Evolutionary conservation across 2,888 invertebrate genomes (phyloP), one percentile per base, ranked within the genome.

Genomic region (Lasiommata megera): DNA sequence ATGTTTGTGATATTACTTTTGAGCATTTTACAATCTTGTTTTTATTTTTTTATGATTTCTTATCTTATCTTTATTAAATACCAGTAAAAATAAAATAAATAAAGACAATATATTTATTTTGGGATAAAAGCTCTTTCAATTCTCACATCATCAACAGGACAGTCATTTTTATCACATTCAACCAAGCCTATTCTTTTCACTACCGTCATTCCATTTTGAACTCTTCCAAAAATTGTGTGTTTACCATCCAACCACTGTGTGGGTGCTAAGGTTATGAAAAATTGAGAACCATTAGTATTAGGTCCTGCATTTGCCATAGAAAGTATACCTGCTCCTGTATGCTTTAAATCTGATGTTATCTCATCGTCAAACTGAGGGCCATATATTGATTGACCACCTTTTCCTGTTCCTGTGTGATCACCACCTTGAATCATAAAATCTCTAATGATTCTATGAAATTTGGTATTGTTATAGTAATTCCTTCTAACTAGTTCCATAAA

Each of bases 241-340:
- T 99, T 99, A 9, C 97, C 96, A 90, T 99, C 99, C 36, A 99
- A 91, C 98, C 99, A 99, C 73, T 99, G 98, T 0, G 98, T 97
- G 0, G 99, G 98, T 0, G 96, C 98, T 60, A 99, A 85, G 0
- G 99, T 98, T 47, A 99, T 97, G 73, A 99, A 99, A 90, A 99
- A 99, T 81, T 99, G 99, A 29, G 98, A 98, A 1, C 99, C 99
- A 82, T 99, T 99, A 6, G 97, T 95, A 75, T 99, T 94, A 0
- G 98, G 98, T 0, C 99, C 99, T 16, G 98, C 96, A 91, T 99
- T 99, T 0, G 99, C 99, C 99, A 99, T 99, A 0, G 98, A 98
- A 34, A 98, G 74, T 57, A 98, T 94, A 0, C 97, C 98, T 17
- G 95, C 94, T 16, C 92, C 99, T n/a, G 98, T 97, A 79, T 99